These are phyloP conservation scores for Grammomys dolichurus DNA, from an alignment of 2,113 vertebrate species.

Conservation along the genomic window DNA sequence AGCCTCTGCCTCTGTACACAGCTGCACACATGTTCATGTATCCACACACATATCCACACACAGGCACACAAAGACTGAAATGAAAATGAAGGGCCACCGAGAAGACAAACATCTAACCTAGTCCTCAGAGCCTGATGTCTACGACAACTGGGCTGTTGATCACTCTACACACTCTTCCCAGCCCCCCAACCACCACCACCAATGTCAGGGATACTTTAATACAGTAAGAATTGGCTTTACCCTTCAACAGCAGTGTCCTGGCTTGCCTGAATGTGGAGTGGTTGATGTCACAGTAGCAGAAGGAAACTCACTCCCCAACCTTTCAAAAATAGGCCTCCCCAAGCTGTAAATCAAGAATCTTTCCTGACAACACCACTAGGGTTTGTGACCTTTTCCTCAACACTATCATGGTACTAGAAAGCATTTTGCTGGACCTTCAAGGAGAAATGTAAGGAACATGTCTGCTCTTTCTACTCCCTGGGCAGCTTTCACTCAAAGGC, in stretches of 20 bases:
- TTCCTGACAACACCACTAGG: neutral
- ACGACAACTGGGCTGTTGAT: neutral
- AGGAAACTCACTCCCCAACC: neutral
- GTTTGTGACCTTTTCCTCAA: neutral
- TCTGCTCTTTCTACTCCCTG: neutral
- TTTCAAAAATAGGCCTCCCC: neutral
- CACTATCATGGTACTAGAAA: neutral
- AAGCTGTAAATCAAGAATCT: too few relatives aligned
- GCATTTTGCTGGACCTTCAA: neutral
- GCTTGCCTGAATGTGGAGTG: neutral
- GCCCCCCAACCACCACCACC: neutral
- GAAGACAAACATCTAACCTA: neutral
- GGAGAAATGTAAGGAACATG: neutral
- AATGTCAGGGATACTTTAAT: neutral
- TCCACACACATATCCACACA: neutral
- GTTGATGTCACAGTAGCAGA: neutral
- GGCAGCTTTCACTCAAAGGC: neutral
- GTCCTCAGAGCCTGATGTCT: conserved; percentile 4
- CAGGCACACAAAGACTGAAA: neutral
- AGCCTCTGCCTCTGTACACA: neutral
- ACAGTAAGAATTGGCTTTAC: conserved; percentile 7
- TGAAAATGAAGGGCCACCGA: neutral
- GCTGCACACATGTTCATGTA: neutral
- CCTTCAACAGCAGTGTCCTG: neutral
- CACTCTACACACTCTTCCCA: neutral